Evolutionary conservation across 2,113 vertebrate species (phyloP).

Genomic region (Epinephelus cyanopodus): DNA sequence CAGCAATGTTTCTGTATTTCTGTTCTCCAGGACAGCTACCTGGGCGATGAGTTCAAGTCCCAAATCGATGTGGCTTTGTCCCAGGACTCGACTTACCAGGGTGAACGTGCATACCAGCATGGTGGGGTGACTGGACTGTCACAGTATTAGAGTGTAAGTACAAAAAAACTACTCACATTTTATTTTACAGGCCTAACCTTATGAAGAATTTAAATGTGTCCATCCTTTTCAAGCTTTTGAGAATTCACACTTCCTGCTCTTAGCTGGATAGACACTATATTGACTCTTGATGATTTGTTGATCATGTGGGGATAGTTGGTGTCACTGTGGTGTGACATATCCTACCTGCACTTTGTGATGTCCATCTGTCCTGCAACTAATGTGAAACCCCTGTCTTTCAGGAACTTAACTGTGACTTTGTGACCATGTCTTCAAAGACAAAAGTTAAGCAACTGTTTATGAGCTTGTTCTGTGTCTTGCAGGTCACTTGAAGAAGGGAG

Average conservation of each 20-base stretch:
- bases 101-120: slow-evolving; percentile 98
- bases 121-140: slow-evolving; percentile 98
- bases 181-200: not conserved
- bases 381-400: not conserved
- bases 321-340: not conserved
- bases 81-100: slow-evolving; percentile 99
- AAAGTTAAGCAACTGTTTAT: not conserved
- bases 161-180: not conserved
- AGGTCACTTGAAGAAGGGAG: slow-evolving; percentile 90
- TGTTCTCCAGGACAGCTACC: slow-evolving; percentile 94
- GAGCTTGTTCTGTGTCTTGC: slow-evolving; percentile 22
- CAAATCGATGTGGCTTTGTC: slow-evolving; percentile 99
- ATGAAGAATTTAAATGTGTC: not conserved
- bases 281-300: not conserved
- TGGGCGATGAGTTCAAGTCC: slow-evolving; percentile 99
- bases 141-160: slow-evolving; percentile 98
- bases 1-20: slow-evolving; percentile 14
- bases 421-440: no score
- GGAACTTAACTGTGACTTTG: not conserved
- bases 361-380: not conserved
- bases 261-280: not conserved
- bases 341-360: not conserved
- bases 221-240: not conserved
- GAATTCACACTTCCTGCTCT: not conserved
- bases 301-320: not conserved